phyloP scores from a whole-genome alignment of 1,140 invertebrate species.

The Tetragonula clypearis region DNA sequence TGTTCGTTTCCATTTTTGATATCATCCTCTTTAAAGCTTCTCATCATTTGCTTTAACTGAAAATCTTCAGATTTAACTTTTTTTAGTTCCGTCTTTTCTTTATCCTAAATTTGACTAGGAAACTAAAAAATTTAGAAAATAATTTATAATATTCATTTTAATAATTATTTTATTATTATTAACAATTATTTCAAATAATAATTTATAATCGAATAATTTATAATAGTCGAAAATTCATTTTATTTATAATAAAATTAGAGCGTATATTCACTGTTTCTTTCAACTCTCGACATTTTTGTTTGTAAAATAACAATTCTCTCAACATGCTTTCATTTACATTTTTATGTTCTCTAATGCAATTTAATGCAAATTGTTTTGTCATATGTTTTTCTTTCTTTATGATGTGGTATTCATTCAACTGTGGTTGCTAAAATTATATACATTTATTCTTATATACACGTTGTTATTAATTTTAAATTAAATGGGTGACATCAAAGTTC shows the following conservation, averaged over 20 bases:
- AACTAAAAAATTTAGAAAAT: constrained; percentile 35
- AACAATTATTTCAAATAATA: no score
- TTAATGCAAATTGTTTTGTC: not conserved
- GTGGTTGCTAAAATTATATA: no score
- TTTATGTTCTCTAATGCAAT: not conserved
- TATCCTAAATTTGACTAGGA: constrained; percentile 32
- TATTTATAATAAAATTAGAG: not conserved
- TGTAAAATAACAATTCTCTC: constrained; percentile 55
- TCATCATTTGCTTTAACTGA: constrained; percentile 61
- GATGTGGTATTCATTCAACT: no score
- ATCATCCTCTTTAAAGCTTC: constrained; percentile 79
- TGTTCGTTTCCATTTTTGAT: constrained; percentile 87
- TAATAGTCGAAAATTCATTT: not conserved
- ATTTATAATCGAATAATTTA: no score
- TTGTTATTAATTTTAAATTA: no score
- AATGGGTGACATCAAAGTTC: no score
- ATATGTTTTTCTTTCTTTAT: not conserved
- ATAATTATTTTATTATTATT: no score
- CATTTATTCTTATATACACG: no score
- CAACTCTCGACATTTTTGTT: constrained; percentile 35
- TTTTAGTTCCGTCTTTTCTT: constrained; percentile 32
- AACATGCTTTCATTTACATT: constrained; percentile 33
- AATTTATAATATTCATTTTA: not conserved
- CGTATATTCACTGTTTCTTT: constrained; percentile 42
- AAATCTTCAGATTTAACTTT: constrained; percentile 29